These are phyloP conservation scores for Phenganax marumi DNA, from an alignment of 92 coral and sea anemone genomes.

Conservation along the genomic window DNA sequence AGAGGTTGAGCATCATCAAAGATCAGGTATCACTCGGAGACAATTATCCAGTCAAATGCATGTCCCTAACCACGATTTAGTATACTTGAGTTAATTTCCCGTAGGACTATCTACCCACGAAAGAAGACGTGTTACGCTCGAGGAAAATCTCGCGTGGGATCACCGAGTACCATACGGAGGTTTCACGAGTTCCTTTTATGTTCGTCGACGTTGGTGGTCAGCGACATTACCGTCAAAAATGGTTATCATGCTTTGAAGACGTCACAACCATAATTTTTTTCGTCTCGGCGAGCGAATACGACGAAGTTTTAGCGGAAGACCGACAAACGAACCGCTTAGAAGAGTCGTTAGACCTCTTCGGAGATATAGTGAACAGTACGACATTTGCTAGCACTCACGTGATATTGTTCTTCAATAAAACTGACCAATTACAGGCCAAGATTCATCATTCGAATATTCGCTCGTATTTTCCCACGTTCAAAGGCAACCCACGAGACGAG, in stretches of 20 bases:
- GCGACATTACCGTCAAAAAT: constrained; percentile 95
- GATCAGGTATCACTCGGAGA: constrained; percentile 10
- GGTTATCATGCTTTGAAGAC: constrained; percentile 96
- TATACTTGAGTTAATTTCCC: not conserved
- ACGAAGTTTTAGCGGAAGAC: constrained; percentile 98
- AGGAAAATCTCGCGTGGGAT: constrained; percentile 96
- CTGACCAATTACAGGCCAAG: constrained; percentile 91
- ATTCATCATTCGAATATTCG: constrained; percentile 81
- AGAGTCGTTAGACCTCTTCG: constrained; percentile 94
- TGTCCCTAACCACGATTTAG: not conserved
- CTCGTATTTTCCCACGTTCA: constrained; percentile 93
- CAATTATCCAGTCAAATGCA: no score
- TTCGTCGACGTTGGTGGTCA: constrained; percentile 99
- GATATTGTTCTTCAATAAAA: constrained; percentile 96
- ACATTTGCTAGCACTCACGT: constrained; percentile 91
- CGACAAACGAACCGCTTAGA: constrained; percentile 96
- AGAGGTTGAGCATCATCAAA: constrained; percentile 11
- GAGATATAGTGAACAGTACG: constrained; percentile 95
- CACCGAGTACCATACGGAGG: constrained; percentile 90
- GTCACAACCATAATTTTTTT: constrained; percentile 95
- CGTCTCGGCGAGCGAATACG: constrained; percentile 97
- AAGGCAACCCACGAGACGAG: constrained; percentile 81
- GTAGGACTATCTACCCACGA: constrained; percentile 89
- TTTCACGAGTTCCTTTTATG: constrained; percentile 89
- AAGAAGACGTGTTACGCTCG: constrained; percentile 91